Evolutionary conservation across 2,888 invertebrate species (phyloP).

Genomic region (Ophioninae sp.): DNA sequence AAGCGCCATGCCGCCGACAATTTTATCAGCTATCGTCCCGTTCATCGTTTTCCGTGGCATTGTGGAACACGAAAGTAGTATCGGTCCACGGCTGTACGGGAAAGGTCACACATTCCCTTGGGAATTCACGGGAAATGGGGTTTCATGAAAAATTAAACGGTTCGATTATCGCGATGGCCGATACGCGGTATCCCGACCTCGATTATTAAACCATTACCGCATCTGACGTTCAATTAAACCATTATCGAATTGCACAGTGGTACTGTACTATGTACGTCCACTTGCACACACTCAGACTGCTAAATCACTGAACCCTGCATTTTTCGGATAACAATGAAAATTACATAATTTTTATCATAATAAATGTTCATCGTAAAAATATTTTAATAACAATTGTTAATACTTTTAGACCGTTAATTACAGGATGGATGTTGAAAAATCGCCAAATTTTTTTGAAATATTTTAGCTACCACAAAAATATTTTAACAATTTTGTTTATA

Average conservation of each 20-base stretch:
- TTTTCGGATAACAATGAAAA: too few species aligned
- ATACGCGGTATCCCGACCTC: constrained; percentile 40
- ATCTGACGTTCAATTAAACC: constrained; percentile 55
- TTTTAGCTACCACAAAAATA: too few species aligned
- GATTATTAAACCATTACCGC: constrained; percentile 59
- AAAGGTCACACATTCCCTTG: constrained; percentile 18
- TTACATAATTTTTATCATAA: too few species aligned
- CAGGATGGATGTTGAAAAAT: too few species aligned
- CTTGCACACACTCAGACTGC: neutral
- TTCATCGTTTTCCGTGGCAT: neutral
- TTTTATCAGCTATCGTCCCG: neutral
- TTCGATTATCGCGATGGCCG: constrained; percentile 54
- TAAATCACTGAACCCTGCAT: too few species aligned
- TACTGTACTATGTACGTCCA: constrained; percentile 40
- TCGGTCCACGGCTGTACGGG: neutral
- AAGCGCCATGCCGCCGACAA: neutral
- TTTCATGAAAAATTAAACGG: constrained; percentile 60
- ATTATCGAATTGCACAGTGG: constrained; percentile 51
- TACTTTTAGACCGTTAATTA: too few species aligned
- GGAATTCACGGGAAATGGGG: constrained; percentile 39
- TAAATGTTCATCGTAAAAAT: too few species aligned
- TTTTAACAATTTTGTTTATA: too few species aligned
- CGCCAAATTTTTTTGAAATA: too few species aligned
- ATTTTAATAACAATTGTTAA: too few species aligned
- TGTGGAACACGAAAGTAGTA: neutral